Percentiles rank a stretch among this genome's conserved stretches.
Conservation (phyloP, 2,888 invertebrate species). For the Orthosia cruda region DNA sequence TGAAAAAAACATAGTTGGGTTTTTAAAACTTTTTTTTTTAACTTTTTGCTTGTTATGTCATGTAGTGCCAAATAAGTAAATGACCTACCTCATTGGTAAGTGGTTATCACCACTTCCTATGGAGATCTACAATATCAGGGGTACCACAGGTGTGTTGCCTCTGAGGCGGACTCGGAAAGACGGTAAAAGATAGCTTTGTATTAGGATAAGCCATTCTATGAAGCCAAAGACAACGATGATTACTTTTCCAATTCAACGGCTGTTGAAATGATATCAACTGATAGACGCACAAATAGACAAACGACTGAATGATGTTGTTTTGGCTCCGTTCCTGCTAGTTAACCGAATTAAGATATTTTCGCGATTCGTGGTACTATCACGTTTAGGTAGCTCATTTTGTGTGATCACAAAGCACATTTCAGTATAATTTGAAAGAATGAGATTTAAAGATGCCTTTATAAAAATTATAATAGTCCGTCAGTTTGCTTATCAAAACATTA, state of each 20-base stretch:
- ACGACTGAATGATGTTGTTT: slow-evolving; percentile 27
- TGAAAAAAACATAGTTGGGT: no score
- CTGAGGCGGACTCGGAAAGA: no score
- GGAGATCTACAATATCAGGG: not conserved
- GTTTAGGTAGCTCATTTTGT: slow-evolving; percentile 10
- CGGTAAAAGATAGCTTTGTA: not conserved
- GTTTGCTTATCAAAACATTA: no score
- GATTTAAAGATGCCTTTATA: not conserved
- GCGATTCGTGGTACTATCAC: slow-evolving; percentile 16
- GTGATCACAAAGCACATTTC: not conserved
- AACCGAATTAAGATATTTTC: slow-evolving; percentile 40
- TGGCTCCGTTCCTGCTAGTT: slow-evolving; percentile 48
- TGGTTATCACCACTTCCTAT: not conserved
- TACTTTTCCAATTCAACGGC: slow-evolving; percentile 9
- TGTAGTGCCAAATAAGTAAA: not conserved
- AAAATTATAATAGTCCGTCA: no score
- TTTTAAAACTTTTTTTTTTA: no score
- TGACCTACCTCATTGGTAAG: not conserved
- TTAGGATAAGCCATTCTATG: not conserved
- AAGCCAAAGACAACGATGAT: slow-evolving; percentile 2
- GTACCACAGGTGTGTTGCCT: not conserved
- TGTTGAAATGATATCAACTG: not conserved
- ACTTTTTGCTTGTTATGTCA: no score
- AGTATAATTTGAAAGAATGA: not conserved
- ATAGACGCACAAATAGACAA: slow-evolving; percentile 28